These are phyloP conservation scores for Spilarctia lutea DNA, from an alignment of 2,888 invertebrate genomes.

Conservation along the genomic window DNA sequence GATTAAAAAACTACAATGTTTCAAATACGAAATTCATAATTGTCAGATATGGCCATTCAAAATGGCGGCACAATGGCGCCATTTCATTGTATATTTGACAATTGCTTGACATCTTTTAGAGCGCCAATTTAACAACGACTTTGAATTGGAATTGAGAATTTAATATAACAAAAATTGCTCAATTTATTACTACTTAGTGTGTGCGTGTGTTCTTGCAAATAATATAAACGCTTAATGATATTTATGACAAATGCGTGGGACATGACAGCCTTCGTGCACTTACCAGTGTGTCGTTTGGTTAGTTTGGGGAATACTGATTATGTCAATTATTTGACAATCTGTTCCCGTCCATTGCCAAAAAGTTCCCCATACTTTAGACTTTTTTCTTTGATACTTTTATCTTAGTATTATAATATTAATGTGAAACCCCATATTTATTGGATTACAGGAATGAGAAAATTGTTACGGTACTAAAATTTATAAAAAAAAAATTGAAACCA, in stretches of 20 bases:
- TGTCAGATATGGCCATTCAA: slow-evolving; percentile 5
- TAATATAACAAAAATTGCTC: slow-evolving; percentile 47
- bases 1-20: neutral
- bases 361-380: slow-evolving; percentile 18
- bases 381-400: slow-evolving; percentile 5
- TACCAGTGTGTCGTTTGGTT: slow-evolving; percentile 8
- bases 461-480: neutral
- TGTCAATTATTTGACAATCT: slow-evolving; percentile 6
- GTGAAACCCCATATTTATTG: slow-evolving; percentile 10
- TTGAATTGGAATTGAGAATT: slow-evolving; percentile 50
- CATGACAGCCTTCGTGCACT: slow-evolving; percentile 8
- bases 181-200: slow-evolving; percentile 39
- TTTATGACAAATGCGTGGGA: slow-evolving; percentile 20
- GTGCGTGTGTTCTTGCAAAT: slow-evolving; percentile 44
- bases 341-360: slow-evolving; percentile 28
- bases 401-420: slow-evolving; percentile 7
- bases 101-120: slow-evolving; percentile 11
- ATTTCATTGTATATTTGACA: slow-evolving; percentile 9
- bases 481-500: neutral
- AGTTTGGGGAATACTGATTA: slow-evolving; percentile 19
- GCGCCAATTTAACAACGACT: slow-evolving; percentile 46
- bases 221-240: slow-evolving; percentile 28
- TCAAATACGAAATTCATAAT: neutral
- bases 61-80: slow-evolving; percentile 3
- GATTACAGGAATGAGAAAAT: slow-evolving; percentile 12